These are phyloP conservation scores for Galeruca laticollis DNA, from an alignment of 2,888 invertebrate species.

Conservation along the genomic window DNA sequence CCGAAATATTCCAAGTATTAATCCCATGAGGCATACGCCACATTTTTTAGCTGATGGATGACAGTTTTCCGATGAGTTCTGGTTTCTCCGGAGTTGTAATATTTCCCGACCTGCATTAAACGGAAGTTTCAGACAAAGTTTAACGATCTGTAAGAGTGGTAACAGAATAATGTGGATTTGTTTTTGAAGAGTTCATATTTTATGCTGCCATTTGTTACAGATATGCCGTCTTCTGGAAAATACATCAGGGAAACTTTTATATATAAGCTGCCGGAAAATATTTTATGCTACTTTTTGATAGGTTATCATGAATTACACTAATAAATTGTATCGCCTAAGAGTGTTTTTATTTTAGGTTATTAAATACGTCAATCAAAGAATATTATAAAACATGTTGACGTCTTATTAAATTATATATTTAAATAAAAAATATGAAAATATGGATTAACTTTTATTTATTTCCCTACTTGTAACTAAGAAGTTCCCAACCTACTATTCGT, in stretches of 20 bases:
- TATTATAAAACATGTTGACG: too few species aligned
- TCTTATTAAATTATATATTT: background rate
- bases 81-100: constrained; percentile 16
- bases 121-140: constrained; percentile 31
- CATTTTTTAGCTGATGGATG: constrained; percentile 27
- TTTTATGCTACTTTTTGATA: constrained; percentile 10
- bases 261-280: constrained; percentile 15
- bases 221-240: constrained; percentile 38
- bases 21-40: background rate
- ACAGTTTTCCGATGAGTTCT: constrained; percentile 23
- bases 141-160: constrained; percentile 46
- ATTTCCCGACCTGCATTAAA: constrained; percentile 22
- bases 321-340: too few species aligned
- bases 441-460: too few species aligned
- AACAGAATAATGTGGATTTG: constrained; percentile 49
- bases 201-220: constrained; percentile 47
- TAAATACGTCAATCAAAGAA: too few species aligned
- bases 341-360: too few species aligned
- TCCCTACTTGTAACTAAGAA: too few species aligned
- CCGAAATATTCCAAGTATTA: background rate
- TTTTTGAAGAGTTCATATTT: constrained; percentile 48
- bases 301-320: background rate
- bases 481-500: too few species aligned
- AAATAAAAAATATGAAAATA: too few species aligned
- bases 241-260: constrained; percentile 24